phyloP scores from a whole-genome alignment of 2,113 vertebrate genomes.

The Blennius ocellaris region DNA sequence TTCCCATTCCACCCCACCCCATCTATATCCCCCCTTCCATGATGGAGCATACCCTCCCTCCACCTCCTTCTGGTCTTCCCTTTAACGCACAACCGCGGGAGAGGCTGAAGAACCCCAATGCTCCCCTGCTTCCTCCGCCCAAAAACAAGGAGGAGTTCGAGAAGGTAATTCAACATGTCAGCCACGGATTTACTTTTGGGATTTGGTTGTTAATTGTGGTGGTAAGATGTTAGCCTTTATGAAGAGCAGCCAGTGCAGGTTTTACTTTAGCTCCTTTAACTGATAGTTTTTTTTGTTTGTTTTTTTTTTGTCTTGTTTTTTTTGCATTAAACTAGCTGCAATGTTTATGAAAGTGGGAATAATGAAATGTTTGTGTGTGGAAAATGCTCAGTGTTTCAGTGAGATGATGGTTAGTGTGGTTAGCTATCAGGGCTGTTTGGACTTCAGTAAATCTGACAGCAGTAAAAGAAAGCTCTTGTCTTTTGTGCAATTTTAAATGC shows the following conservation, averaged over 20 bases:
- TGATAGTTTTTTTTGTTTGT: slow-evolving; percentile 20
- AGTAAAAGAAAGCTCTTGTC: slow-evolving; percentile 88
- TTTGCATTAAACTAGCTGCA: slow-evolving; percentile 36
- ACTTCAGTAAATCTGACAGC: slow-evolving; percentile 86
- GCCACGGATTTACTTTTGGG: slow-evolving; percentile 51
- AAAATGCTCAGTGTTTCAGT: slow-evolving; percentile 44
- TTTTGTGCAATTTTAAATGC: slow-evolving; percentile 91
- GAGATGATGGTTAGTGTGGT: slow-evolving; percentile 50
- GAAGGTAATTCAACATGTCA: slow-evolving; percentile 92
- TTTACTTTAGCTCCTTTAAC: slow-evolving; percentile 37
- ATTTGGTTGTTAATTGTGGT: slow-evolving; percentile 56
- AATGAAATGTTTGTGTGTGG: slow-evolving; percentile 56
- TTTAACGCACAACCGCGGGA: slow-evolving; percentile 99
- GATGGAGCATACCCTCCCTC: slow-evolving; percentile 99
- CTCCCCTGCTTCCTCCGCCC: slow-evolving; percentile 93
- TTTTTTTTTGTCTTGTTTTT: slow-evolving; percentile 7
- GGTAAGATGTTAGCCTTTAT: slow-evolving; percentile 65
- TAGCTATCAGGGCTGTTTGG: slow-evolving; percentile 59
- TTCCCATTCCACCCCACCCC: slow-evolving; percentile 98
- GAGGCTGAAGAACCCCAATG: slow-evolving; percentile 96
- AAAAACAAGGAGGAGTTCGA: slow-evolving; percentile 99
- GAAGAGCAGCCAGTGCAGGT: slow-evolving; percentile 43
- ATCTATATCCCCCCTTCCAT: slow-evolving; percentile 99
- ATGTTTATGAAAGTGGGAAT: slow-evolving; percentile 46
- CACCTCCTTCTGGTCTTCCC: slow-evolving; percentile 97